These are phyloP conservation scores for Musca domestica DNA, from an alignment of 1,140 invertebrate species.

Conservation along the genomic window DNA sequence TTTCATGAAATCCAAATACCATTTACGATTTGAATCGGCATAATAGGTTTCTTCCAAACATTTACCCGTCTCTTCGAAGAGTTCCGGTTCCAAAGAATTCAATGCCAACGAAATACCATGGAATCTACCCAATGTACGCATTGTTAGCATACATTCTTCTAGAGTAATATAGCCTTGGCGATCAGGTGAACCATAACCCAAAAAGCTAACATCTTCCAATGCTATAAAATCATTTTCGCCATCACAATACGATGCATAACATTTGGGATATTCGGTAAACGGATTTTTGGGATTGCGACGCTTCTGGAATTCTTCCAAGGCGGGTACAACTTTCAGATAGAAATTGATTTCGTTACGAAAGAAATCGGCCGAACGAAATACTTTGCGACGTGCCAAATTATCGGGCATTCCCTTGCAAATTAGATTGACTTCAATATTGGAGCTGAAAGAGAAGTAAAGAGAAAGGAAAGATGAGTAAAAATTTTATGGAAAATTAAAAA, in stretches of 20 bases:
- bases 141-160: slow-evolving; percentile 53
- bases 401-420: slow-evolving; percentile 65
- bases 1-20: slow-evolving; percentile 65
- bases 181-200: slow-evolving; percentile 55
- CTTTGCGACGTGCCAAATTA: slow-evolving; percentile 61
- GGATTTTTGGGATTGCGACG: slow-evolving; percentile 52
- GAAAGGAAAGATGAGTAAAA: not conserved
- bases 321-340: slow-evolving; percentile 61
- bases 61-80: slow-evolving; percentile 56
- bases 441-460: slow-evolving; percentile 8
- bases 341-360: slow-evolving; percentile 68
- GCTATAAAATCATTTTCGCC: slow-evolving; percentile 66
- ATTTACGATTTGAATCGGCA: slow-evolving; percentile 57
- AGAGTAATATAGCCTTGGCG: slow-evolving; percentile 43
- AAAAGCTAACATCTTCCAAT: slow-evolving; percentile 62
- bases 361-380: slow-evolving; percentile 66
- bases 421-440: slow-evolving; percentile 43
- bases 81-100: slow-evolving; percentile 61
- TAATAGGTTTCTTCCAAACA: slow-evolving; percentile 59
- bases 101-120: slow-evolving; percentile 69
- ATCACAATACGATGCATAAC: slow-evolving; percentile 59
- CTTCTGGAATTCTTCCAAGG: slow-evolving; percentile 57
- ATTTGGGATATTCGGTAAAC: slow-evolving; percentile 58
- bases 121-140: slow-evolving; percentile 64
- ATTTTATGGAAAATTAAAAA: not conserved